Percentiles rank a stretch among this genome's conserved stretches.
Evolutionary conservation across 2,797 vertebrate genomes (phyloP).

Genomic region (Anguilla obscura): DNA sequence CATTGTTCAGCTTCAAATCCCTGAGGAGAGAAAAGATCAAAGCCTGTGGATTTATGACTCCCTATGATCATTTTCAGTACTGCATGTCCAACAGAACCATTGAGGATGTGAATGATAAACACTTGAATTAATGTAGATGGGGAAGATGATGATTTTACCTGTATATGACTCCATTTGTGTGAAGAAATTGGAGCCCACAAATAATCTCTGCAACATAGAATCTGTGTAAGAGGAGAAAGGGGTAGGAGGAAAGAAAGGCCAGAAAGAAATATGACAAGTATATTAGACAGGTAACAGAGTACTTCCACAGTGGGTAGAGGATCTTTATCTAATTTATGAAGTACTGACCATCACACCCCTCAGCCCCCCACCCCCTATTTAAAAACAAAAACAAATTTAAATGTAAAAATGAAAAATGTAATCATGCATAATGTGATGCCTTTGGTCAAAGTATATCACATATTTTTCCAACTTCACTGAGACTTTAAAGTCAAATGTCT

Average conservation of each 20-base stretch:
- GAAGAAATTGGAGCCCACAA: conserved; percentile 94
- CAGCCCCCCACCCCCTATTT: too few species aligned
- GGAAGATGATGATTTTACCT: conserved; percentile 69
- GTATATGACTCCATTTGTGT: conserved; percentile 95
- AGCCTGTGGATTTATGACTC: background rate
- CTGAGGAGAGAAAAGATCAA: conserved; percentile 48
- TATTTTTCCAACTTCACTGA: background rate
- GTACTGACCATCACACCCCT: background rate
- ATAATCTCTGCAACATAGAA: conserved; percentile 95
- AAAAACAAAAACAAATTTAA: too few species aligned
- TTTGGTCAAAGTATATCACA: too few species aligned
- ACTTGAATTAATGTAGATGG: background rate
- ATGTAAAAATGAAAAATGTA: too few species aligned
- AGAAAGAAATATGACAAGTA: background rate
- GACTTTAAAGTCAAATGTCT: background rate
- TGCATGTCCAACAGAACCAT: background rate
- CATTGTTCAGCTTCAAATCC: conserved; percentile 79
- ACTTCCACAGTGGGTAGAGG: too few species aligned
- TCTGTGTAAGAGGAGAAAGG: conserved; percentile 63
- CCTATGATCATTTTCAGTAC: background rate
- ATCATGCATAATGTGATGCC: too few species aligned
- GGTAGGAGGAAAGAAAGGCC: background rate
- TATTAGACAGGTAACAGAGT: too few species aligned
- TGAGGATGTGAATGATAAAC: background rate
- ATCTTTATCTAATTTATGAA: background rate